Evolutionary conservation across 2,113 vertebrate genomes (phyloP).

Genomic region (Rhinichthys klamathensis): DNA sequence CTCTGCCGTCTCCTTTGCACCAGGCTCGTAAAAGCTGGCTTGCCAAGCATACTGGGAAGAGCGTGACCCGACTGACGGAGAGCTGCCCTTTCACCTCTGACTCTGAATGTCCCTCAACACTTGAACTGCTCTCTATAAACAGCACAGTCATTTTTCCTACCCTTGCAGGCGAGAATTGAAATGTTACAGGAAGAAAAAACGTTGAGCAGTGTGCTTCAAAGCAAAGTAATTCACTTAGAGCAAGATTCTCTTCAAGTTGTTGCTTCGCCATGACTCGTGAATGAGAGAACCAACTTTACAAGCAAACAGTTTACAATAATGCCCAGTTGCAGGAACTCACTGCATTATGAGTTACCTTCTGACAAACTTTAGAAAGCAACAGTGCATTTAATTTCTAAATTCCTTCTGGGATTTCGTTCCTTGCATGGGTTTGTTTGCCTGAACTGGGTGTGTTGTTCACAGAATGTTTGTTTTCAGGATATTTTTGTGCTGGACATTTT

Average conservation of each 20-base stretch:
- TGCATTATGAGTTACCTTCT: neutral
- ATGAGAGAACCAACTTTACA: neutral
- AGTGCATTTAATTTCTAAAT: neutral
- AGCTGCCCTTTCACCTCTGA: constrained; percentile 13
- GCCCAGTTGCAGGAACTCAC: neutral
- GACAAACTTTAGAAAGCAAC: constrained; percentile 3
- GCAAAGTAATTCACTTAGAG: neutral
- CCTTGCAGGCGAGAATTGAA: neutral
- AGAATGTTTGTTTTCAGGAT: constrained; percentile 11
- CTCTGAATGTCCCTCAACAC: neutral
- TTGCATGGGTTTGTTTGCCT: constrained; percentile 8
- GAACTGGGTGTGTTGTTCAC: neutral
- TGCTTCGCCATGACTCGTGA: neutral
- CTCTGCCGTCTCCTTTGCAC: neutral
- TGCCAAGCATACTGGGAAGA: constrained; percentile 20
- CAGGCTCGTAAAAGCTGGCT: neutral
- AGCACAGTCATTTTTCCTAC: neutral
- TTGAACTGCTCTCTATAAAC: neutral
- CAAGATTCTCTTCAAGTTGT: neutral
- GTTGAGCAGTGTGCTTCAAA: neutral
- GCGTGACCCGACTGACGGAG: neutral
- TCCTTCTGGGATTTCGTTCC: neutral
- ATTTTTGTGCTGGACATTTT: neutral
- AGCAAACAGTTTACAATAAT: neutral
- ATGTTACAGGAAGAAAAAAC: neutral